Evolutionary conservation across 2,888 invertebrate genomes (phyloP).

Genomic region (Oligia strigilis): DNA sequence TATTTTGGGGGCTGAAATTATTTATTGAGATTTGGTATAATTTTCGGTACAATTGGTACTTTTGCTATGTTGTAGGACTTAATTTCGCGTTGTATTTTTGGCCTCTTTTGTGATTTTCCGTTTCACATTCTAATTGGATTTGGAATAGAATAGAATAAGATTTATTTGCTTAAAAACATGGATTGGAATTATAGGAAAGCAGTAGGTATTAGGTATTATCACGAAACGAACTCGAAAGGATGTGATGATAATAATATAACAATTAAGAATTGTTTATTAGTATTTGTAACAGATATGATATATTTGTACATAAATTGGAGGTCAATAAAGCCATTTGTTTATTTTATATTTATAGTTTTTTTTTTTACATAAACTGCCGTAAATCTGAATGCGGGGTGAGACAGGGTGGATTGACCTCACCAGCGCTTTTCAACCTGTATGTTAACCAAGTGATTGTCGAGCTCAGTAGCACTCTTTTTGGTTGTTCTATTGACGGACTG

Average conservation of each 20-base stretch:
- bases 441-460: too few species aligned
- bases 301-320: too few species aligned
- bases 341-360: too few species aligned
- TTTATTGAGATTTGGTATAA: conserved; percentile 45
- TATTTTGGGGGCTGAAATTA: conserved; percentile 41
- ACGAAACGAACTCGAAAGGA: neutral
- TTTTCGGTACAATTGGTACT: conserved; percentile 36
- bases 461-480: too few species aligned
- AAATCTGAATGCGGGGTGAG: neutral
- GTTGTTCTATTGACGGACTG: too few species aligned
- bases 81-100: conserved; percentile 16
- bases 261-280: neutral
- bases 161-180: too few species aligned
- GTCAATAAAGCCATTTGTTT: too few species aligned
- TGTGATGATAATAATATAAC: neutral
- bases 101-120: neutral
- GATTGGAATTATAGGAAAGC: neutral
- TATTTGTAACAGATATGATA: neutral
- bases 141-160: neutral
- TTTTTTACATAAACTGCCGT: neutral
- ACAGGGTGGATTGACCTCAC: too few species aligned
- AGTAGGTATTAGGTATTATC: neutral
- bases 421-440: too few species aligned
- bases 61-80: conserved; percentile 10
- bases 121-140: conserved; percentile 7